Conservation (phyloP, 2,113 vertebrate genomes). For the Hyperoodon ampullatus region DNA sequence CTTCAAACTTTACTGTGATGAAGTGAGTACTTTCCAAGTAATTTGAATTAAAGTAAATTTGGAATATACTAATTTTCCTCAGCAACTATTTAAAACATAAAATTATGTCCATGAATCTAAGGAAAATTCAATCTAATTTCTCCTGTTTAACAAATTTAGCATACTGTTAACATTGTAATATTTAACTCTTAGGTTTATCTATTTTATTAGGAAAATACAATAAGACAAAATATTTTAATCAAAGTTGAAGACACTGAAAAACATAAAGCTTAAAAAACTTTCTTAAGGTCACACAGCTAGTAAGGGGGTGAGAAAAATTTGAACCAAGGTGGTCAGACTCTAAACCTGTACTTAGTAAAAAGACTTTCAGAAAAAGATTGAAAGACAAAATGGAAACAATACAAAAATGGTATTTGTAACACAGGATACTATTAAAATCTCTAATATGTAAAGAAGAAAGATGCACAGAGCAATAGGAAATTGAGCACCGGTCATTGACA, state of each 20-base stretch:
- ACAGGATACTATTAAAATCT: neutral
- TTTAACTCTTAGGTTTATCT: neutral
- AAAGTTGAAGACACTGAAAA: neutral
- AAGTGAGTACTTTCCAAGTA: neutral
- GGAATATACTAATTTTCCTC: neutral
- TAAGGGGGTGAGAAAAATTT: neutral
- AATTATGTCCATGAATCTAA: neutral
- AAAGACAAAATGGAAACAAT: neutral
- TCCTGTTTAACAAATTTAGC: neutral
- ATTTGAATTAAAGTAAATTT: neutral
- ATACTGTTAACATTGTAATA: neutral
- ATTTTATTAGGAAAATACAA: neutral
- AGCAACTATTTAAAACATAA: neutral
- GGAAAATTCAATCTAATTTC: neutral
- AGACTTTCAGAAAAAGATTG: neutral
- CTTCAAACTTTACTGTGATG: neutral
- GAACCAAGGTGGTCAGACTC: neutral
- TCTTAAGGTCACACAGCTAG: neutral
- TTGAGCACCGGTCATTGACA: neutral
- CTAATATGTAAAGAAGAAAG: neutral
- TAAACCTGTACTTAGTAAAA: neutral
- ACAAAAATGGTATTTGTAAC: neutral
- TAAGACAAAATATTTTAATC: neutral
- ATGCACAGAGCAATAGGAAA: neutral
- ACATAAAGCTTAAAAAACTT: neutral